Percentiles rank a stretch among this genome's conserved stretches.
These are phyloP conservation scores for Urocyon cinereoargenteus DNA, from an alignment of 2,797 vertebrate genomes.

Conservation along the genomic window DNA sequence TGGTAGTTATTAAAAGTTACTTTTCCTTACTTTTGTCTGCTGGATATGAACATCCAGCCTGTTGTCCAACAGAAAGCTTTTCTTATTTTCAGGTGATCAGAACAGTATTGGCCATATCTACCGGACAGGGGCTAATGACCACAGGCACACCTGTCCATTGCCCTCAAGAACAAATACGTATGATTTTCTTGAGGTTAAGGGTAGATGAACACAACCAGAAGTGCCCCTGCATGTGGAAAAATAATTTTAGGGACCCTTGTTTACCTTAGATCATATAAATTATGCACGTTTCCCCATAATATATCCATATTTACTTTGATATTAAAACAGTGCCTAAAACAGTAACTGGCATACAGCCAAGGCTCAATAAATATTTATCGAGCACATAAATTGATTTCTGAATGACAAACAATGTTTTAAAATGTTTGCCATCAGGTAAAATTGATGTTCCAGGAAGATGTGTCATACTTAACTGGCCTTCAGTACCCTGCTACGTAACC, in stretches of 20 bases:
- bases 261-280: neutral
- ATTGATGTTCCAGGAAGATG: neutral
- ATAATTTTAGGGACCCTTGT: neutral
- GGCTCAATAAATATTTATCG: neutral
- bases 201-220: neutral
- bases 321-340: slow-evolving; percentile 48
- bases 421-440: slow-evolving; percentile 1
- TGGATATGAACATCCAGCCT: neutral
- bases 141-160: neutral
- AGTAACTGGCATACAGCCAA: neutral
- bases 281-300: neutral
- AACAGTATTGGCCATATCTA: neutral
- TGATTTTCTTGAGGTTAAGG: neutral
- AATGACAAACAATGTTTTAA: slow-evolving; percentile 25
- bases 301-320: slow-evolving; percentile 28
- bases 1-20: neutral
- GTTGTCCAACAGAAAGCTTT: neutral
- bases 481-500: neutral
- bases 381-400: neutral
- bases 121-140: neutral
- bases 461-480: neutral
- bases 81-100: neutral
- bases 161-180: neutral
- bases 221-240: neutral
- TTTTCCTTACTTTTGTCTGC: neutral